Base-by-base conservation (phyloP, 2,888 invertebrate species). In the Rhagonycha lutea region DNA sequence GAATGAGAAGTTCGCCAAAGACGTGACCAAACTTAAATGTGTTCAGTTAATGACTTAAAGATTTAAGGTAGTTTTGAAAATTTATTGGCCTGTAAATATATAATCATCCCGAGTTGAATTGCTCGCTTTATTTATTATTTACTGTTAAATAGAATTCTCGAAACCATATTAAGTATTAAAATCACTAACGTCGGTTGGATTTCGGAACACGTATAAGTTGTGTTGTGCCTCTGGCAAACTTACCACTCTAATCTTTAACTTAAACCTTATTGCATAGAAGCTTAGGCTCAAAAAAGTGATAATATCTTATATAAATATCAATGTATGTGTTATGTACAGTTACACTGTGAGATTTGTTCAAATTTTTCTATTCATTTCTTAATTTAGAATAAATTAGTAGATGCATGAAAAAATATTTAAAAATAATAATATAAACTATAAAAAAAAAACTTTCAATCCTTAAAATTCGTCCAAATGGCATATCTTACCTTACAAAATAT, bases 401-500 rank as follows among this genome's bases (percentile, higher is more conserved):
- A n/a, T 47, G 47, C 47, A 47, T 47, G 47, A 47, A 47, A 47
- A 47, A 47, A 47, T 47, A n/a, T 47, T 47, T 47, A 47, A 47
- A 47, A 47, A 47, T 26, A 26, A n/a, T 47, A n/a, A n/a, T n/a
- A 47, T 47, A 47, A 47, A 47, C 47, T 47, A 47, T 47, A 47
- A 47, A 62, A 61, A 61, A 65, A 28, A 28, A 32, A 68, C 32
- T 28, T 69, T 73, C 69, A 73, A 73, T 73, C 73, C 28, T 73
- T 71, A 78, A 80, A 82, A 83, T 83, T 82, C 84, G 84, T 84
- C 84, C 84, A 84, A 80, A 80, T 81, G 81, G 83, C 83, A 83
- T 83, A 84, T 83, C 83, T 82, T 79, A 80, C 79, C 81, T 81
- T 80, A 74, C 70, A 80, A 81, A 79, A 80, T 82, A 79, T 77